These are phyloP conservation scores for Beaufortia kweichowensis DNA, from an alignment of 2,113 vertebrate genomes.

Conservation along the genomic window DNA sequence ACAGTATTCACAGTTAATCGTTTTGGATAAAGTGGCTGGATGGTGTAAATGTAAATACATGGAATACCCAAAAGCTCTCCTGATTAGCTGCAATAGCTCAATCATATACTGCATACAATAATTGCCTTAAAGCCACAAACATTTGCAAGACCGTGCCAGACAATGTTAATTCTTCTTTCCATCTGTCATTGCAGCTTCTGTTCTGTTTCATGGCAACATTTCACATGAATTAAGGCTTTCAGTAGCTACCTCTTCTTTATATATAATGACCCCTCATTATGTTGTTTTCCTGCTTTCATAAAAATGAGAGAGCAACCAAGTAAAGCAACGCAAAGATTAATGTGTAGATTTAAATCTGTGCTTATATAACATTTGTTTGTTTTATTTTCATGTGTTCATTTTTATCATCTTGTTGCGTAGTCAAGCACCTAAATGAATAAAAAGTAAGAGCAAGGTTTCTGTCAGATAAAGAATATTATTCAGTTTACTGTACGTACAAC, in stretches of 20 bases:
- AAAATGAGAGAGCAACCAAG: background rate
- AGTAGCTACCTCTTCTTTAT: constrained; percentile 1
- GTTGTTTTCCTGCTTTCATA: constrained; percentile 19
- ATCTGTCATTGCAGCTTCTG: background rate
- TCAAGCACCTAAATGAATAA: no score
- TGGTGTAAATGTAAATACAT: no score
- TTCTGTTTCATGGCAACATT: background rate
- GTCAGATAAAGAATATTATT: no score
- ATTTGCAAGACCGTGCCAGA: background rate
- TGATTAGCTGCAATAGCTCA: background rate
- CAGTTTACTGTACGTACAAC: no score
- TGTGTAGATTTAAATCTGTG: no score
- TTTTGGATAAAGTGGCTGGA: no score
- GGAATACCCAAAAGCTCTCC: no score
- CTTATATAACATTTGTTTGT: no score
- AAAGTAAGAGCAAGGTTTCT: no score
- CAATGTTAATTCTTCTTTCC: background rate
- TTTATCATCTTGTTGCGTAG: background rate
- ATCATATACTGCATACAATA: background rate
- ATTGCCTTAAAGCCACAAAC: background rate
- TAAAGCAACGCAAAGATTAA: background rate
- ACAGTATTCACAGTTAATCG: no score
- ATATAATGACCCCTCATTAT: constrained; percentile 27
- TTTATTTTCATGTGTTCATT: no score
- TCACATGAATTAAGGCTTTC: background rate